phyloP scores from a whole-genome alignment of 1,140 invertebrate species.

The Dendroctonus valens region DNA sequence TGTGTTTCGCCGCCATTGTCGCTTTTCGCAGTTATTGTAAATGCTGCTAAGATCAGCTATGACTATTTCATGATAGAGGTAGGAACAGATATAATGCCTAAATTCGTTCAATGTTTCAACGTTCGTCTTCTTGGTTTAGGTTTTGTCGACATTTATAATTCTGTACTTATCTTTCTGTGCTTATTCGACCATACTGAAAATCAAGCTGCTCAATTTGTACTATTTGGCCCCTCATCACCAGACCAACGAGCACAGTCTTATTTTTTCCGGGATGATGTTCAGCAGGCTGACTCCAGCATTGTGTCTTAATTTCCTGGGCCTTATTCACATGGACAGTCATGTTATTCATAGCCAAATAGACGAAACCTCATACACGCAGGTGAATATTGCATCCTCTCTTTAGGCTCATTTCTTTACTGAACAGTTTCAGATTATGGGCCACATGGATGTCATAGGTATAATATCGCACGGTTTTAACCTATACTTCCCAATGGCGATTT shows the following conservation, averaged over 20 bases:
- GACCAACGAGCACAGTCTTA: slow-evolving; percentile 97
- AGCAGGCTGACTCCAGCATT: slow-evolving; percentile 96
- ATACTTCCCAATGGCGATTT: slow-evolving; percentile 97
- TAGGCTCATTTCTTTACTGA: background rate
- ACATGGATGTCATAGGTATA: slow-evolving; percentile 97
- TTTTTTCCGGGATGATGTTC: slow-evolving; percentile 97
- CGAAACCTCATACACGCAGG: slow-evolving; percentile 88
- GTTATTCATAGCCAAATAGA: slow-evolving; percentile 78
- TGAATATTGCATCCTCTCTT: slow-evolving; percentile 46
- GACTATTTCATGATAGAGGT: slow-evolving; percentile 97
- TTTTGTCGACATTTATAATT: slow-evolving; percentile 86
- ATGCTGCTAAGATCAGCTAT: slow-evolving; percentile 75
- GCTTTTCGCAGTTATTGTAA: slow-evolving; percentile 91
- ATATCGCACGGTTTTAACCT: slow-evolving; percentile 98
- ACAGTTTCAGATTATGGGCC: slow-evolving; percentile 90
- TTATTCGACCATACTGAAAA: slow-evolving; percentile 96
- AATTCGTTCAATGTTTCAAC: slow-evolving; percentile 6
- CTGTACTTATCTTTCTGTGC: slow-evolving; percentile 96
- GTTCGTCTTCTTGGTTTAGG: slow-evolving; percentile 56
- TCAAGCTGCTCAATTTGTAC: slow-evolving; percentile 94
- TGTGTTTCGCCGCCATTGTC: slow-evolving; percentile 87
- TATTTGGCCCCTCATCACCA: slow-evolving; percentile 96
- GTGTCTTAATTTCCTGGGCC: slow-evolving; percentile 96
- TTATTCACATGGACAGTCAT: slow-evolving; percentile 98
- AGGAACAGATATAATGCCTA: slow-evolving; percentile 42